Conservation (phyloP, 2,888 invertebrate genomes). For the Leptarthrus brevirostris region DNA sequence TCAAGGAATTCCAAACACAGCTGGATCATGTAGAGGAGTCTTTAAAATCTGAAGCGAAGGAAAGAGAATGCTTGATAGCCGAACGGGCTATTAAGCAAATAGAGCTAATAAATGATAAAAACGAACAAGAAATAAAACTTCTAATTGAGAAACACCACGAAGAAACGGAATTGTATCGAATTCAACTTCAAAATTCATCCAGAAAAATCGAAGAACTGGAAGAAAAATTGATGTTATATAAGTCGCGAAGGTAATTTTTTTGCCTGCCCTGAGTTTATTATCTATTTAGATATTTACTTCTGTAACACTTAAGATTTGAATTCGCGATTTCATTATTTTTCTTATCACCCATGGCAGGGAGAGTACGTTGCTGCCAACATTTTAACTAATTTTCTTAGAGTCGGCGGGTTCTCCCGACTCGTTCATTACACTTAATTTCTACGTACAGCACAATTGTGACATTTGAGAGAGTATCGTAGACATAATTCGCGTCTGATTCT, state of each 20-base stretch:
- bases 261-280: too few relatives aligned
- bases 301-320: too few relatives aligned
- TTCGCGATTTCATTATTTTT: too few relatives aligned
- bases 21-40: constrained; percentile 76
- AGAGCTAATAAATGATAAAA: constrained; percentile 77
- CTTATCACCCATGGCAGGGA: too few relatives aligned
- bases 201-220: constrained; percentile 77
- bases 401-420: too few relatives aligned
- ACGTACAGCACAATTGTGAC: too few relatives aligned
- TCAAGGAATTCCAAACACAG: constrained; percentile 81
- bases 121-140: constrained; percentile 79
- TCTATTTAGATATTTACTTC: too few relatives aligned
- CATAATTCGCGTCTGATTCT: too few relatives aligned
- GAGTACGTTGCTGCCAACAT: too few relatives aligned
- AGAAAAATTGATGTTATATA: constrained; percentile 67
- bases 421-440: too few relatives aligned
- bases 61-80: constrained; percentile 74
- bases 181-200: constrained; percentile 77
- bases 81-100: constrained; percentile 80
- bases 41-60: constrained; percentile 73
- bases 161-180: constrained; percentile 78
- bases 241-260: constrained; percentile 61
- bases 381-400: too few relatives aligned
- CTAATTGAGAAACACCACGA: constrained; percentile 83
- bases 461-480: too few relatives aligned